phyloP scores from a whole-genome alignment of 2,113 vertebrate species.

The Echinops telfairi region DNA sequence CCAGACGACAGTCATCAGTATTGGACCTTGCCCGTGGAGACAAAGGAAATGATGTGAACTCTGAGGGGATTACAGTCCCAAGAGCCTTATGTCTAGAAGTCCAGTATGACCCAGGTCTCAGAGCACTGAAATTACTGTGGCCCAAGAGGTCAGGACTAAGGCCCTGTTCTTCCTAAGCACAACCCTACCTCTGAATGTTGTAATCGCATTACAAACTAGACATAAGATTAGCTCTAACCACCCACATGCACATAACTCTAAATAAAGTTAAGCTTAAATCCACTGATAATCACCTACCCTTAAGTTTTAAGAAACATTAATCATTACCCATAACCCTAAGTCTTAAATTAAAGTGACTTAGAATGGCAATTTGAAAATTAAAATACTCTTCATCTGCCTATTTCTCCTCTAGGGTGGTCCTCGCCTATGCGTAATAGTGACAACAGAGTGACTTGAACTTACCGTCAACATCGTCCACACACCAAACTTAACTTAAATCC shows the following conservation, averaged over 20 bases:
- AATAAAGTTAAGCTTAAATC: not conserved
- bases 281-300: not conserved
- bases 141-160: not conserved
- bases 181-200: not conserved
- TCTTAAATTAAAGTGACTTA: conserved; percentile 36
- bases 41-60: conserved; percentile 16
- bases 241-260: not conserved
- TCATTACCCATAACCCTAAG: not conserved
- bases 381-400: conserved; percentile 22
- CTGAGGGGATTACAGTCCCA: not conserved
- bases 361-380: conserved; percentile 1
- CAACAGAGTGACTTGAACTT: not conserved
- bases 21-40: not conserved
- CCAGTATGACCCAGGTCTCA: not conserved
- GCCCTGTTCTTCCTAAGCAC: not conserved
- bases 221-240: not conserved
- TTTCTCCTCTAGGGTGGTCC: not conserved
- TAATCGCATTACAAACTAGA: not conserved
- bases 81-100: not conserved
- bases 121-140: not conserved
- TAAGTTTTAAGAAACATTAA: conserved; percentile 7
- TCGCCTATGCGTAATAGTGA: not conserved
- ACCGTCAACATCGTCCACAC: not conserved
- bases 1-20: not conserved
- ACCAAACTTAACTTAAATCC: conserved; percentile 2